Base-by-base conservation (phyloP, 2,888 invertebrate species). In the Metalampra italica region DNA sequence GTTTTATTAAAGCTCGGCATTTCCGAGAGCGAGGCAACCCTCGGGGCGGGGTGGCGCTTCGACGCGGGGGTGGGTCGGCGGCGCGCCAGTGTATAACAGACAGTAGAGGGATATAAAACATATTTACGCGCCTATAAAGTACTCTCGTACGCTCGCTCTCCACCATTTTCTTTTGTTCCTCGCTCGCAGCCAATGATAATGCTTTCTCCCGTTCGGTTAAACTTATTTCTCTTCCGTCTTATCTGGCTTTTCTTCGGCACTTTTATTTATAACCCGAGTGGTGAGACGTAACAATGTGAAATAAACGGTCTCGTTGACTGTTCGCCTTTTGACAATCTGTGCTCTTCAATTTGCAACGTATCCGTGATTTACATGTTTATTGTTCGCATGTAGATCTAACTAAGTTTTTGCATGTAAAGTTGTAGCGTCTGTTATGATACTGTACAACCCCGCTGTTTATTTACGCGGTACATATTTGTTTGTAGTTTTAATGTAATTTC, bases 81-180 rank as follows among this genome's bases (percentile, higher is more conserved):
- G 81, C 83, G 81, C 82, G 83, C 86, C 87, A 85, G 80, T 88
- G 83, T 87, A 88, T 87, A 88, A 88, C 89, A 88, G 88, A 87
- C 88, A 88, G 83, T 88, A 86, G 88, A 89, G 84, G 84, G 87
- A 87, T 88, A 88, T 89, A 88, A 89, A 89, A 89, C 89, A 89
- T 89, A 89, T 89, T 89, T 89, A 89, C 89, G 89, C 89, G 88
- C 88, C 89, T 89, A 89, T 89, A 89, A 89, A 89, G 88, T 87
- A 88, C 89, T 88, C 87, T 88, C 82, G 87, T 88, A 84, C 87
- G 84, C 80, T 86, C 80, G 78, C 84, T 83, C 85, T 87, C 84
- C 75, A 85, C 83, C 82, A 83, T 87, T 89, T 87, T 88, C 88
- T 89, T 83, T 89, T 89, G 89, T 89, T 89, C 88, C 81, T 75